phyloP scores from a whole-genome alignment of 2,113 vertebrate species.

The Bubo blakistoni region DNA sequence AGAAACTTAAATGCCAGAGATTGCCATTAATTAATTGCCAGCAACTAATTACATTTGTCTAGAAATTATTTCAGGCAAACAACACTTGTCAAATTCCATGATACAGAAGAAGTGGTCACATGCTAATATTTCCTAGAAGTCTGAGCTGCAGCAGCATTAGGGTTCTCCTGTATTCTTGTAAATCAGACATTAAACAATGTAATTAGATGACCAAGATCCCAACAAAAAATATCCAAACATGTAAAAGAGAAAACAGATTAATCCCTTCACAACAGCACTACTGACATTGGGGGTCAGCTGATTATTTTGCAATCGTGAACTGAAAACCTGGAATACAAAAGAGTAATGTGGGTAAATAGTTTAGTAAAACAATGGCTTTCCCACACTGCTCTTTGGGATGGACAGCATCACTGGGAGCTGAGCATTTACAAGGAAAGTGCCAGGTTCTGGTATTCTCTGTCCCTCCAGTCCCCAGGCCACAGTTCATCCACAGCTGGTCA shows the following conservation, averaged over 20 bases:
- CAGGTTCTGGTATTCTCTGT: conserved; percentile 76
- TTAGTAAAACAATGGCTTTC: conserved; percentile 57
- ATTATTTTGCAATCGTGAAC: conserved; percentile 47
- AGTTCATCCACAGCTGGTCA: not conserved
- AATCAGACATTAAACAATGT: conserved; percentile 16
- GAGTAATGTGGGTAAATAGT: conserved; percentile 50
- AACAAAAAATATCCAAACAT: conserved; percentile 42
- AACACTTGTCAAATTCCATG: not conserved
- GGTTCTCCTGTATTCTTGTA: not conserved
- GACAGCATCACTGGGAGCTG: not conserved
- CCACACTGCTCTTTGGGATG: conserved; percentile 24
- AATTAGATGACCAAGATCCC: conserved; percentile 43
- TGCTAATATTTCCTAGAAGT: not conserved
- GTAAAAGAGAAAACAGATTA: conserved; percentile 48
- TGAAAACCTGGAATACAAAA: conserved; percentile 55
- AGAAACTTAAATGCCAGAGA: not conserved
- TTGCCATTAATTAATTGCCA: not conserved
- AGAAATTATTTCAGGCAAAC: not conserved
- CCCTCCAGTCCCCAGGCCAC: not conserved
- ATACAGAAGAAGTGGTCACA: not conserved
- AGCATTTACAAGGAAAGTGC: conserved; percentile 51
- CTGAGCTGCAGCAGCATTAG: not conserved
- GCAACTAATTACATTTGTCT: not conserved
- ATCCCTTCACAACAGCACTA: conserved; percentile 56
- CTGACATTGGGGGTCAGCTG: conserved; percentile 46